phyloP scores from a whole-genome alignment of 2,888 invertebrate species.

The Tachina fera region DNA sequence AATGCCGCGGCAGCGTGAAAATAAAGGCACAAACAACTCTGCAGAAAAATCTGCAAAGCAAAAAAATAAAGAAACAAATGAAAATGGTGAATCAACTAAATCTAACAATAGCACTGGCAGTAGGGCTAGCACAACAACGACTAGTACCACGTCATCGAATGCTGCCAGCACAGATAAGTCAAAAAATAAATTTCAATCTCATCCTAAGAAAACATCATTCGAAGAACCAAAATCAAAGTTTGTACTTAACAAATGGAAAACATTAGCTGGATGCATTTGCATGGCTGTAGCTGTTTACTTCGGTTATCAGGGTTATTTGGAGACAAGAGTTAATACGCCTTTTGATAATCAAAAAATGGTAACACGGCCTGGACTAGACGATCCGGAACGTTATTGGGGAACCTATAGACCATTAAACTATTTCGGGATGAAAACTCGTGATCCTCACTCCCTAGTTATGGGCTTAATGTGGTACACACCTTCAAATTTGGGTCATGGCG shows the following conservation, averaged over 20 bases:
- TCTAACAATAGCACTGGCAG: constrained; percentile 63
- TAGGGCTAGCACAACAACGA: constrained; percentile 62
- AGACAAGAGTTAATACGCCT: constrained; percentile 94
- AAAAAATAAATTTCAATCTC: constrained; percentile 42
- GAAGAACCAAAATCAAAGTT: constrained; percentile 74
- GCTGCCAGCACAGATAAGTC: constrained; percentile 34
- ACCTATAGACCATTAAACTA: constrained; percentile 94
- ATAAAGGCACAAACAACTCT: constrained; percentile 47
- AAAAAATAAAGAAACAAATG: constrained; percentile 54
- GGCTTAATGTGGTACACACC: constrained; percentile 99
- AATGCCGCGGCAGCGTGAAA: constrained; percentile 69
- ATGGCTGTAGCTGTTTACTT: constrained; percentile 89
- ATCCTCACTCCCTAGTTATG: constrained; percentile 93
- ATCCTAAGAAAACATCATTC: constrained; percentile 64
- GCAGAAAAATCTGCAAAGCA: constrained; percentile 44
- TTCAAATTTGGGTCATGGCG: constrained; percentile 86
- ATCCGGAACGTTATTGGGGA: constrained; percentile 95
- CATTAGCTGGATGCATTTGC: constrained; percentile 85
- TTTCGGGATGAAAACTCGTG: constrained; percentile 95
- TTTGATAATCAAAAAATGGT: constrained; percentile 91
- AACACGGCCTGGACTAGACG: constrained; percentile 86
- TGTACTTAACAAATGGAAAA: constrained; percentile 85
- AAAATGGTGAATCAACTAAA: constrained; percentile 64
- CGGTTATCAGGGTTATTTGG: constrained; percentile 91
- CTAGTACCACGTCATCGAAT: constrained; percentile 64